Percentiles rank a stretch among this genome's conserved stretches.
phyloP scores from a whole-genome alignment of 2,797 vertebrate species.

The Acridotheres tristis region DNA sequence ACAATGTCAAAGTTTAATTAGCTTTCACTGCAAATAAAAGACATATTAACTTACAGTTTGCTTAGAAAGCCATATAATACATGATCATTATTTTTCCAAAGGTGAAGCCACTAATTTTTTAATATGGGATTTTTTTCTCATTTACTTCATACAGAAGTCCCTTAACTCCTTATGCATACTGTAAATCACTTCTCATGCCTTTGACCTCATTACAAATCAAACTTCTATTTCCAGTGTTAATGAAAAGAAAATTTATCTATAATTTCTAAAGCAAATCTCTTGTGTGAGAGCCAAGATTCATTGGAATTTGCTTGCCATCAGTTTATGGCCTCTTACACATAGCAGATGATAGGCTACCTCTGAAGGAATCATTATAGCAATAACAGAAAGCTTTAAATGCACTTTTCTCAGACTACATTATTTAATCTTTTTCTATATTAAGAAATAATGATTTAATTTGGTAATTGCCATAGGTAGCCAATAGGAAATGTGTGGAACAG shows the following conservation, averaged over 20 bases:
- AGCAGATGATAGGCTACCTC: not conserved
- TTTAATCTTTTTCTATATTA: not conserved
- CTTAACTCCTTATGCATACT: not conserved
- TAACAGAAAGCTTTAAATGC: not conserved
- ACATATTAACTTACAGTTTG: conserved; percentile 54
- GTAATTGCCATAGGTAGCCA: not conserved
- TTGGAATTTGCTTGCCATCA: not conserved
- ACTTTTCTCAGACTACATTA: not conserved
- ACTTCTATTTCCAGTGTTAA: not conserved
- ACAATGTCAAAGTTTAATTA: conserved; percentile 49
- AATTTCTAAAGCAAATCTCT: conserved; percentile 31
- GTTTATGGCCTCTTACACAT: not conserved
- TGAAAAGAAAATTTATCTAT: conserved; percentile 13
- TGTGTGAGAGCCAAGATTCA: not conserved
- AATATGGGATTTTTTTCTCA: conserved; percentile 24
- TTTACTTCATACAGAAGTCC: conserved; percentile 2
- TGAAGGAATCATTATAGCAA: not conserved
- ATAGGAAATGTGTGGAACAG: not conserved
- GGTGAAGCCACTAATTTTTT: conserved; percentile 57
- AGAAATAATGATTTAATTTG: not conserved
- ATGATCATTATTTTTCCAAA: conserved; percentile 58
- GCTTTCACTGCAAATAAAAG: conserved; percentile 55
- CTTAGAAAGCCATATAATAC: conserved; percentile 39
- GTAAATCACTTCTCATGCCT: conserved; percentile 46
- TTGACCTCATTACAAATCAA: conserved; percentile 50